Base-by-base conservation (phyloP, 1,140 invertebrate species). In the Drosophila takahashii region DNA sequence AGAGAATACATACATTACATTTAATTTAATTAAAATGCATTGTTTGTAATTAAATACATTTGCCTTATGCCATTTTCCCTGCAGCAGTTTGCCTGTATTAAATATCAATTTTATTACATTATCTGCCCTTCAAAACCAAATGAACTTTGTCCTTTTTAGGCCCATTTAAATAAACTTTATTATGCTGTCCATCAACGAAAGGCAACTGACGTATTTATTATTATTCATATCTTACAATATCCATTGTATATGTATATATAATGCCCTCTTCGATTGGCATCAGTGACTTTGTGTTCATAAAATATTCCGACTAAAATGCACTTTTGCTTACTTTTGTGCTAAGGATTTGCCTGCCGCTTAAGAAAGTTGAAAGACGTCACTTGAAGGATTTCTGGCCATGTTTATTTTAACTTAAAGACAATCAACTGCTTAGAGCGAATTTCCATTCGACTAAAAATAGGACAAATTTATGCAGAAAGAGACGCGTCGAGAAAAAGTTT, bases 391-490 rank as follows among this genome's bases (percentile, higher is more conserved):
- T 11, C 34, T n/a, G 29, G 5, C 15, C 39, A 52, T 36, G 18
- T 48, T 66, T 64, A 36, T 44, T 27, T 44, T 18, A 45, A 16
- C 0, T 16, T 60, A 13, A 5, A 2, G n/a, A 41, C 37, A 37
- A 36, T 9, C 42, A 44, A 5, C 6, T 15, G 3, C 3, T 27
- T 8, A 3, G 11, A 41, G 11, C 8, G 15, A 36, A 36, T 65
- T 61, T 39, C 18, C 27, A 27, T 29, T 16, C 15, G n/a, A 8
- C 54, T 72, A 72, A 39, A 72, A 60, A 72, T 72, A 72, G 69
- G 39, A 69, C 1, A 56, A 39, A 48, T 22, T 41, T 52, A 67
- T 67, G 36, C 64, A 67, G 18, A 65, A 42, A 26, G 22, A 6
- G 11, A 18, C 7, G 34, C 57, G 34, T 15, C 8, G 7, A 47